Conservation (phyloP, 1,140 invertebrate species). For the Hylyphantes graminicola region DNA sequence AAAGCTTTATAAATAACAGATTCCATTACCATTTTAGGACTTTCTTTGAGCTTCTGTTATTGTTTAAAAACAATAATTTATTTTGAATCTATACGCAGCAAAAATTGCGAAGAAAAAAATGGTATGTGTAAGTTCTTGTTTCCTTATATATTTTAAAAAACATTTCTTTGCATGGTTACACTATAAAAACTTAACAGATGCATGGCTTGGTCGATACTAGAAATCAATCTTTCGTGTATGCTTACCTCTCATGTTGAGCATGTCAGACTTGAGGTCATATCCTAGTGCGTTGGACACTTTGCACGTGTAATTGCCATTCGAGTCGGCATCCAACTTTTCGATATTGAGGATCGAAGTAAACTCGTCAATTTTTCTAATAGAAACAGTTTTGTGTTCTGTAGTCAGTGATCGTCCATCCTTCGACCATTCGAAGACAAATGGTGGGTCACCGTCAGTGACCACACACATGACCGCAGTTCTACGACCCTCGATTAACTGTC, state of each 20-base stretch:
- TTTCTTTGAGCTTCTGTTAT: too few relatives aligned
- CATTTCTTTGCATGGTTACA: too few relatives aligned
- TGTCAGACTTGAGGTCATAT: conserved; percentile 32
- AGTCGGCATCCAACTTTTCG: conserved; percentile 11
- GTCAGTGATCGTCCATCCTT: conserved; percentile 9
- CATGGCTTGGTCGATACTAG: too few relatives aligned
- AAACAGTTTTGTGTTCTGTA: conserved; percentile 1
- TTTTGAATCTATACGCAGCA: too few relatives aligned
- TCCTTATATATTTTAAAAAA: too few relatives aligned
- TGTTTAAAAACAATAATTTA: too few relatives aligned
- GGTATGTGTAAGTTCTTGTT: too few relatives aligned
- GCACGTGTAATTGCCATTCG: conserved; percentile 63
- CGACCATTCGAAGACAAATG: conserved; percentile 62
- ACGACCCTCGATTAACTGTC: conserved; percentile 76
- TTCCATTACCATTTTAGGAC: too few relatives aligned
- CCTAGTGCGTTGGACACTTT: conserved; percentile 58
- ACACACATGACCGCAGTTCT: conserved; percentile 71
- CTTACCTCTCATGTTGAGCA: conserved; percentile 39
- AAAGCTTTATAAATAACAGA: too few relatives aligned
- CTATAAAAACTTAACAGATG: too few relatives aligned
- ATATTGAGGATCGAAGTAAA: conserved; percentile 66
- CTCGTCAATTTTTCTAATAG: conserved; percentile 54
- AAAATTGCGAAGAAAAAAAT: too few relatives aligned
- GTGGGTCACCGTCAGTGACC: conserved; percentile 61
- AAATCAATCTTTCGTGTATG: too few relatives aligned